A percentile compares a stretch with the other conserved stretches of the same genome.
Evolutionary conservation across 2,113 vertebrate genomes (phyloP).

Genomic region (Rana temporaria): DNA sequence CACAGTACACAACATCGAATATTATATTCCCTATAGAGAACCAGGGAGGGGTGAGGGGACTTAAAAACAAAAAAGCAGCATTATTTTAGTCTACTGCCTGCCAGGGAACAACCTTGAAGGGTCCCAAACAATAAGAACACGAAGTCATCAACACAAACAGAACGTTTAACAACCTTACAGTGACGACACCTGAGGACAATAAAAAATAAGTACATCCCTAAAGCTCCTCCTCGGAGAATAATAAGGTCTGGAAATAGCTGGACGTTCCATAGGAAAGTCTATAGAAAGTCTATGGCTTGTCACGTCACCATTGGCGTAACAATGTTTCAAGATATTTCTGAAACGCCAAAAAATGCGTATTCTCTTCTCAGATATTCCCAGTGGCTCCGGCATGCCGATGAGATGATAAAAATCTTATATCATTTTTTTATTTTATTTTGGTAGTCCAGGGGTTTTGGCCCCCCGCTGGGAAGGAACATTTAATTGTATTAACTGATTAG

Average conservation of each 20-base stretch:
- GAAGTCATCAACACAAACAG: background rate
- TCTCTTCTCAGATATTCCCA: background rate
- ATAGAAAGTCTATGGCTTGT: background rate
- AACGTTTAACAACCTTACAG: background rate
- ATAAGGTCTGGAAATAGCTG: background rate
- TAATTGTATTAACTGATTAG: conserved; percentile 14
- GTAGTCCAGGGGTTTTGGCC: background rate
- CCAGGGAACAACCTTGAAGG: conserved; percentile 26
- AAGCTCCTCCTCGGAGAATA: background rate
- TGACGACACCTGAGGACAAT: background rate
- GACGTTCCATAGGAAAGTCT: too few species aligned
- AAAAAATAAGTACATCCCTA: background rate
- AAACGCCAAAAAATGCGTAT: too few species aligned
- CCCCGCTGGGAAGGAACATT: conserved; percentile 12
- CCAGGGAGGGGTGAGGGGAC: too few species aligned
- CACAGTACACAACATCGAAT: too few species aligned
- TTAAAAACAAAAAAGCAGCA: too few species aligned
- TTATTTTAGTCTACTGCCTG: background rate
- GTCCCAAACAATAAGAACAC: conserved; percentile 1
- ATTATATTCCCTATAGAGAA: too few species aligned
- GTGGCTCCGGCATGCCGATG: background rate
- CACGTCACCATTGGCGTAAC: background rate
- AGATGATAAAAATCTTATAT: background rate
- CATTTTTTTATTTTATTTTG: background rate
- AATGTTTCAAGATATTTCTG: background rate